Percentiles rank a stretch among this genome's conserved stretches.
Evolutionary conservation across 2,113 vertebrate species (phyloP).

Genomic region (Machaerirhynchus nigripectus): DNA sequence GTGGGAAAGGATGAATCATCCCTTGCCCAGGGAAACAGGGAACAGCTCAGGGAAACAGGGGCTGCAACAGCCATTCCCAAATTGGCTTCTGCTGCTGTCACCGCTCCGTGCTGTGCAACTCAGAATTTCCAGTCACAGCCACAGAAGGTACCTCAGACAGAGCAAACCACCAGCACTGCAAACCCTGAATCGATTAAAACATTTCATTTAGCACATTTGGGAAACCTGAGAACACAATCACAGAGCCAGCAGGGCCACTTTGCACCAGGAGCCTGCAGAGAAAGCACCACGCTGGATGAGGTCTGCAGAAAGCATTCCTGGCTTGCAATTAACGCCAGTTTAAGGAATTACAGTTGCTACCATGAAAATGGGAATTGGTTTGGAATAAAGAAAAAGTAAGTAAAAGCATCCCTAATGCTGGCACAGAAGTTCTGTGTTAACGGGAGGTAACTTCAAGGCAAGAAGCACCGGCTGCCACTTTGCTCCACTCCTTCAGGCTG

Average conservation of each 20-base stretch:
- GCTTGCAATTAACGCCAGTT: background rate
- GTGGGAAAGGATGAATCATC: background rate
- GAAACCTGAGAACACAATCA: background rate
- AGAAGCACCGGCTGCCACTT: background rate
- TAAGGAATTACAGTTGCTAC: background rate
- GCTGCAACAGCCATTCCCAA: background rate
- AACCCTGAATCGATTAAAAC: background rate
- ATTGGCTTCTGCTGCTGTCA: background rate
- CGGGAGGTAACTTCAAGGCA: background rate
- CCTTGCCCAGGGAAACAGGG: background rate
- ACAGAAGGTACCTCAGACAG: background rate
- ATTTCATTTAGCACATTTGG: background rate
- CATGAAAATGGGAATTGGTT: background rate
- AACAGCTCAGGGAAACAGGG: background rate
- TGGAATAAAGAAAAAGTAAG: background rate
- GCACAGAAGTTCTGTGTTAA: background rate
- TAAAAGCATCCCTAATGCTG: background rate
- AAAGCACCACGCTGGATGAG: background rate
- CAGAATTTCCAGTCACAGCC: background rate
- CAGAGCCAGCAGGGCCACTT: background rate
- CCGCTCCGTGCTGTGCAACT: background rate
- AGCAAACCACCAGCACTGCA: background rate
- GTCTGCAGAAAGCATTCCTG: background rate
- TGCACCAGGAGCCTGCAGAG: background rate
- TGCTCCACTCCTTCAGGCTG: background rate